phyloP scores from a whole-genome alignment of 2,888 invertebrate species.

The Drymonia ruficornis region DNA sequence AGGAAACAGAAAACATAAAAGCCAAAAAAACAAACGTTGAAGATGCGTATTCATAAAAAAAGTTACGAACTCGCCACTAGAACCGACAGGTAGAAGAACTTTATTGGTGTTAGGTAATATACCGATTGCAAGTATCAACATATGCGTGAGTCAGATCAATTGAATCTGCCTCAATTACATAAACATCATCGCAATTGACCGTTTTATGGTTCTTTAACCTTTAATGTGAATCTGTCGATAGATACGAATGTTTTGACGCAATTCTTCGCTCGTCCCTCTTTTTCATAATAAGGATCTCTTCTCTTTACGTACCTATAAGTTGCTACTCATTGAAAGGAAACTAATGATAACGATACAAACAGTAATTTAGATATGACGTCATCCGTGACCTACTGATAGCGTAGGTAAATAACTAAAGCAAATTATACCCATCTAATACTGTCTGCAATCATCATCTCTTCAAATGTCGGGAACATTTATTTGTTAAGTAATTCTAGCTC shows the following conservation, averaged over 20 bases:
- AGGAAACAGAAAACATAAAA: too few relatives aligned
- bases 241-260: not conserved
- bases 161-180: conserved; percentile 7
- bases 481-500: conserved; percentile 16
- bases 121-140: not conserved
- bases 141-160: conserved; percentile 3
- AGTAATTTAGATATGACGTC: conserved; percentile 3
- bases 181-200: conserved; percentile 5
- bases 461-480: conserved; percentile 9
- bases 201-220: conserved; percentile 13
- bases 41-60: too few relatives aligned
- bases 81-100: too few relatives aligned
- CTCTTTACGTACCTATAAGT: not conserved
- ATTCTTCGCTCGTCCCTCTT: not conserved
- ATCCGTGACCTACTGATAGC: not conserved
- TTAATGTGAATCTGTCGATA: conserved; percentile 1
- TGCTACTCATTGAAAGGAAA: not conserved
- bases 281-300: not conserved
- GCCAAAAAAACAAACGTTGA: too few relatives aligned
- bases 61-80: too few relatives aligned
- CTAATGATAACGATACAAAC: not conserved
- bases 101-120: too few relatives aligned
- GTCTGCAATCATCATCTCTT: conserved; percentile 20
- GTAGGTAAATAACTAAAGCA: conserved; percentile 10
- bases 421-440: conserved; percentile 22